A percentile compares a stretch with the other conserved stretches of the same genome.
These are phyloP conservation scores for Papilio demoleus DNA, from an alignment of 2,888 invertebrate genomes.

Conservation along the genomic window DNA sequence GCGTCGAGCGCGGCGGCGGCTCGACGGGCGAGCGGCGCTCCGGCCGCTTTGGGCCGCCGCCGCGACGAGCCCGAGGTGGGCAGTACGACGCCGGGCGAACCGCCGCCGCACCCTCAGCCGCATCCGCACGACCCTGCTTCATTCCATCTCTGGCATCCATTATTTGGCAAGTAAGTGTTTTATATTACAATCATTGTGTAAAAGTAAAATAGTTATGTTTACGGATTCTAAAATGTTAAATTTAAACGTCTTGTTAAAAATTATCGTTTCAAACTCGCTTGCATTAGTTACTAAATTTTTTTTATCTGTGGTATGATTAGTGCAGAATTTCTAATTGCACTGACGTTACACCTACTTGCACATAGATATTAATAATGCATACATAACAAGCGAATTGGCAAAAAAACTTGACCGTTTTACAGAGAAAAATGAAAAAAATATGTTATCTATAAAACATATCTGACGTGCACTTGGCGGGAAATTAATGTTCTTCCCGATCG, in stretches of 20 bases:
- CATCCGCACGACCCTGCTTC: slow-evolving; percentile 81
- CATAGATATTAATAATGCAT: too few species aligned
- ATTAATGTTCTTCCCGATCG: neutral
- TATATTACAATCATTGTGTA: too few species aligned
- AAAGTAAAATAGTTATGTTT: slow-evolving; percentile 39
- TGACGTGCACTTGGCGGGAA: slow-evolving; percentile 18
- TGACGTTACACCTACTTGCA: slow-evolving; percentile 6
- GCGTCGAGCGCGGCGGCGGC: slow-evolving; percentile 60
- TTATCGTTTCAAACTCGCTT: slow-evolving; percentile 13
- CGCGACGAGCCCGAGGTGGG: slow-evolving; percentile 85
- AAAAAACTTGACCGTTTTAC: too few species aligned
- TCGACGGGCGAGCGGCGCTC: slow-evolving; percentile 67
- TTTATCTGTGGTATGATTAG: slow-evolving; percentile 35
- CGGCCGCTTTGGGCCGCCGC: slow-evolving; percentile 71
- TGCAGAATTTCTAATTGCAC: slow-evolving; percentile 34
- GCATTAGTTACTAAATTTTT: slow-evolving; percentile 33
- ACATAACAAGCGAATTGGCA: too few species aligned
- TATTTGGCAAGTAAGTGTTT: slow-evolving; percentile 92
- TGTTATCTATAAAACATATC: slow-evolving; percentile 2
- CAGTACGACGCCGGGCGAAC: slow-evolving; percentile 85
- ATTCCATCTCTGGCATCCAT: slow-evolving; percentile 92
- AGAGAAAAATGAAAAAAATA: slow-evolving; percentile 19
- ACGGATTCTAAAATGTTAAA: neutral
- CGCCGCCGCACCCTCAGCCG: slow-evolving; percentile 61
- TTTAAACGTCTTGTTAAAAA: neutral